These are phyloP conservation scores for Catamblyrhynchus diadema DNA, from an alignment of 2,797 vertebrate genomes.

Conservation along the genomic window DNA sequence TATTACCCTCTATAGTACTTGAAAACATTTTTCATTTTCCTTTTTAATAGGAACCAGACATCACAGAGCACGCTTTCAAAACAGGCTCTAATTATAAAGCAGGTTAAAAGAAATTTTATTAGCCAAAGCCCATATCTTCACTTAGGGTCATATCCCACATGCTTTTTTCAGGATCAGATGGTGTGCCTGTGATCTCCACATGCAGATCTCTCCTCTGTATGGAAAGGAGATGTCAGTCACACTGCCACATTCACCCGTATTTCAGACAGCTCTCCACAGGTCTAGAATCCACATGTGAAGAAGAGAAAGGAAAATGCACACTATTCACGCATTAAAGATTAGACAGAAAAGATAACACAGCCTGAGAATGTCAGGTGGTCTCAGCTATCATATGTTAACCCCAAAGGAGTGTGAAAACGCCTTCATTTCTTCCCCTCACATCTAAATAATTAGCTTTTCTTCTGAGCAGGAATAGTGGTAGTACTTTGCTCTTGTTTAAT, in stretches of 20 bases:
- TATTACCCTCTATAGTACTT: background rate
- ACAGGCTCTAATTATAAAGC: constrained; percentile 45
- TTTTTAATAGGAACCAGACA: constrained; percentile 15
- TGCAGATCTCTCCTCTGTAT: constrained; percentile 13
- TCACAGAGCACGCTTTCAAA: constrained; percentile 15
- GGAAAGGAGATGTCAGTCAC: constrained; percentile 7
- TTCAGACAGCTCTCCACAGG: background rate
- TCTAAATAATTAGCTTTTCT: background rate
- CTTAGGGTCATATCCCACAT: constrained; percentile 18
- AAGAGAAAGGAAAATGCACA: background rate
- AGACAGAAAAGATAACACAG: background rate
- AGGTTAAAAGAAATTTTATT: constrained; percentile 48
- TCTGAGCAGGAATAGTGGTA: background rate
- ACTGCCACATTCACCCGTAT: background rate
- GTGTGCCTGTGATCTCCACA: constrained; percentile 49
- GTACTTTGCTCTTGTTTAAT: background rate
- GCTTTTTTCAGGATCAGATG: constrained; percentile 36
- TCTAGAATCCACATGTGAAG: background rate
- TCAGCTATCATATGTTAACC: background rate
- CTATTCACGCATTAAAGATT: background rate
- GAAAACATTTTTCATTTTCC: constrained; percentile 12
- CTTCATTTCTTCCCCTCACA: background rate
- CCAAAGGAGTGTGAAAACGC: background rate
- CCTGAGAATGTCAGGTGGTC: background rate
- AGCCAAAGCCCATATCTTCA: background rate